Evolutionary conservation across 1,140 invertebrate genomes (phyloP), one percentile per base, ranked within the genome.

Genomic region (Lysiphlebus fabarum): DNA sequence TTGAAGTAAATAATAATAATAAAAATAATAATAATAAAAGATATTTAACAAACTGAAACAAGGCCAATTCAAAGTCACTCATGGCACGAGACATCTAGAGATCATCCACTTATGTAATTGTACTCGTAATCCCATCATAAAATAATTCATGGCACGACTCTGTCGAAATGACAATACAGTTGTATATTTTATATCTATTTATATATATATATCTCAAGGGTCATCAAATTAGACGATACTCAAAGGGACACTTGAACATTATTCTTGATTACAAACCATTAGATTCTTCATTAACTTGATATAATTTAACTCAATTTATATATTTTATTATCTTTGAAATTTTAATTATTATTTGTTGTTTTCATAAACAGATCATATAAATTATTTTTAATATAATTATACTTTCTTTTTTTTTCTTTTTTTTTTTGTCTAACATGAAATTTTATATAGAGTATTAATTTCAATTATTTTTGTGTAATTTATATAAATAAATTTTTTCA

Each of bases 51-150:
- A 38, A 51, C 34, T 36, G 49, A 51, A 38, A 17, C 17, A 17
- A 17, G 17, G 17, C 17, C 17, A 17, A 17, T 17, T 17, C 17
- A 3, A 17, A 17, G 17, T 17, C 17, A 40, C 17, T 17, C 17
- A 17, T 17, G 56, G 49, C 58, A 62, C 62, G 59, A 60, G 56
- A 45, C 59, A 62, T 33, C 58, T 61, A 45, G 53, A 38, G 60
- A 58, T 34, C 47, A 53, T 63, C 59, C 64, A 65, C 59, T 66
- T 64, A 60, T 66, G 62, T 64, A 66, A 66, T 66, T 66, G 62
- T 64, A 53, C 62, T 66, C 48, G 59, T 62, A 63, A 64, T 64
- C 38, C 56, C 50, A 65, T 63, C 56, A 59, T 17, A 17, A 57
- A 47, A n/a, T n/a, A n/a, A n/a, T 53, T 61, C 50, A 47, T 43